A percentile compares a stretch with the other conserved stretches of the same genome.
Evolutionary conservation across 2,888 invertebrate genomes (phyloP).

Genomic region (Tachina grossa): DNA sequence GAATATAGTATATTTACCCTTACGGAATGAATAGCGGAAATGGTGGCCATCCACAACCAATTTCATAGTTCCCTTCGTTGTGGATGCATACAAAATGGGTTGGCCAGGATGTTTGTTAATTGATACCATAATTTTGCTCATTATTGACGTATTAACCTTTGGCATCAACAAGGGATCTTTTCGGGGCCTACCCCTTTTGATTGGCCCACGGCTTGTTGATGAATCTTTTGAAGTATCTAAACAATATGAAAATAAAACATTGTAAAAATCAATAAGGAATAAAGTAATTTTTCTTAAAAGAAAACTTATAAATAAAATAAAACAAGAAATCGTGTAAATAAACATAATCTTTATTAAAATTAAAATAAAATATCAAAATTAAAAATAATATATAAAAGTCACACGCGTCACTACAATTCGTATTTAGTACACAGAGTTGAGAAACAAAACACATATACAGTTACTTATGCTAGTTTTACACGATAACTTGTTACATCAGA

Average conservation of each 20-base stretch:
- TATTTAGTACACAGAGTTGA: constrained; percentile 23
- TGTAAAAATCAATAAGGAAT: constrained; percentile 7
- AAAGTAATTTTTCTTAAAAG: background rate
- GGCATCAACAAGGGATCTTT: constrained; percentile 45
- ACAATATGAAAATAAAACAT: constrained; percentile 25
- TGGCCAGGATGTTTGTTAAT: constrained; percentile 71
- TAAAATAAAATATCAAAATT: constrained; percentile 23
- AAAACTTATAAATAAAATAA: constrained; percentile 51
- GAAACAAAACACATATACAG: background rate
- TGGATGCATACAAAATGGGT: constrained; percentile 80
- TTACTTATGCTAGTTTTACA: no score
- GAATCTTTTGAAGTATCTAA: constrained; percentile 13
- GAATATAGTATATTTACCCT: constrained; percentile 79
- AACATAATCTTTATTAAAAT: constrained; percentile 54
- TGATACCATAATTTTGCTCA: constrained; percentile 76
- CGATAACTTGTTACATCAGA: no score
- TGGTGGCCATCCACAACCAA: constrained; percentile 80
- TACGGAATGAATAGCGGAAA: constrained; percentile 80
- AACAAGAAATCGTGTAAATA: constrained; percentile 44
- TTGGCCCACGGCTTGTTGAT: constrained; percentile 18
- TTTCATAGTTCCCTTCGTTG: constrained; percentile 82
- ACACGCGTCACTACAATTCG: constrained; percentile 61
- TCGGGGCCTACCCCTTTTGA: constrained; percentile 73
- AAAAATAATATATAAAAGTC: constrained; percentile 40
- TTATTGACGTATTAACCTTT: constrained; percentile 69